Base-by-base conservation (phyloP, 2,797 vertebrate genomes). In the Pangasius krempfi region DNA sequence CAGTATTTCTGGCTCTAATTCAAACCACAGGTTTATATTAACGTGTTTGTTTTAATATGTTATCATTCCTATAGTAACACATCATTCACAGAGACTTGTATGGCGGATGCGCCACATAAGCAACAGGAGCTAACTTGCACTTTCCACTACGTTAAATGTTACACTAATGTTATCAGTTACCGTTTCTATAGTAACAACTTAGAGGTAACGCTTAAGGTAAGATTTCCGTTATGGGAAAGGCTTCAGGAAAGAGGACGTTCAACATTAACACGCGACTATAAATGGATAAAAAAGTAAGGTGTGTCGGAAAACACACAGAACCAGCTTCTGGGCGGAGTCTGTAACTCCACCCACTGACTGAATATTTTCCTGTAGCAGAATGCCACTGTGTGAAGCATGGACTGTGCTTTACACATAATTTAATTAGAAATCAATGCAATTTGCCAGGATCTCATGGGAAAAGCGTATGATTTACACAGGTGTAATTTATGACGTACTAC, bases 331-430 rank as follows among this genome's bases (percentile, higher is more conserved):
- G 50, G 76, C 4, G 76, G 47, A 79, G 76, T 79, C n/a, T 54
- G 50, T 79, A 30, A 78, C 25, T 30, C 75, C 47, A 2, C 47
- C 76, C 76, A 7, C 4, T 80, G n/a, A 68, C 92, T 89, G 92
- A 20, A 94, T 88, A 14, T 50, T n/a, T 76, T n/a, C 25, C 25
- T 52, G 22, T 52, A 52, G n/a, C 25, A 7, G 75, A n/a, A 91
- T 92, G 91, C 92, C 93, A 93, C 93, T 0, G 22, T 27, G 76
- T 56, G n/a, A 56, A 56, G 52, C 52, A 16, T n/a, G 13, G 47
- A 7, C 27, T 18, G 50, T 54, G 27, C 54, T 52, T 47, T 27
- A n/a, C 27, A 76, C 16, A n/a, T 1, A 16, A n/a, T 8, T 52
- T 14, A 8, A 52, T 78, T 16, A n/a, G 27, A 30, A 76, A 52